phyloP scores from a whole-genome alignment of 1,140 invertebrate genomes.

The Lepidurus packardi region DNA sequence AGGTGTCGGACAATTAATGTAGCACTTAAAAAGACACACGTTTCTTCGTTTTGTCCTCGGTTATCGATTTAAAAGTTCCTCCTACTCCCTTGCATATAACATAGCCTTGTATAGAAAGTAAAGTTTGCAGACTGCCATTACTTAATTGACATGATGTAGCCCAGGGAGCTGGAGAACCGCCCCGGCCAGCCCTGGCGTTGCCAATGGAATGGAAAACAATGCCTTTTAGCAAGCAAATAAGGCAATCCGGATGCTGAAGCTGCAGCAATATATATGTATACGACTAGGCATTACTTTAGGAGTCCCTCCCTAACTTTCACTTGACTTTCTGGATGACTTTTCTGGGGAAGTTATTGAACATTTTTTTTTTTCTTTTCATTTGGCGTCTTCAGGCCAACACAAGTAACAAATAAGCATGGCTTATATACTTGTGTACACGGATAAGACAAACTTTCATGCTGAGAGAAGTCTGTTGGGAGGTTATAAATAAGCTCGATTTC shows the following conservation, averaged over 20 bases:
- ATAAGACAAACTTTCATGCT: slow-evolving; percentile 8
- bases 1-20: too few relatives aligned
- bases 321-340: slow-evolving; percentile 16
- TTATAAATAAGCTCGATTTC: slow-evolving; percentile 14
- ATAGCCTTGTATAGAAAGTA: neutral
- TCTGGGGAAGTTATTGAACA: neutral
- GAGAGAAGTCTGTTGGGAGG: neutral
- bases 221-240: slow-evolving; percentile 19
- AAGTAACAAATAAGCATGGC: neutral
- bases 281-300: neutral
- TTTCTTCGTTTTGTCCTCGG: too few relatives aligned
- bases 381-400: neutral
- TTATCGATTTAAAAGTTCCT: neutral
- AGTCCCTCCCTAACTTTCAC: neutral
- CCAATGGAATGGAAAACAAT: slow-evolving; percentile 16
- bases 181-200: neutral
- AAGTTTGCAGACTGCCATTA: neutral
- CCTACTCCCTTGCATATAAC: neutral
- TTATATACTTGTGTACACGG: slow-evolving; percentile 8
- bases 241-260: slow-evolving; percentile 20
- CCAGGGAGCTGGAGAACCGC: neutral
- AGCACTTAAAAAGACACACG: too few relatives aligned
- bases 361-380: neutral
- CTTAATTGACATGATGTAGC: slow-evolving; percentile 8
- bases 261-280: slow-evolving; percentile 22